These are phyloP conservation scores for Pan paniscus DNA, from an alignment of 2,113 vertebrate species.

Conservation along the genomic window DNA sequence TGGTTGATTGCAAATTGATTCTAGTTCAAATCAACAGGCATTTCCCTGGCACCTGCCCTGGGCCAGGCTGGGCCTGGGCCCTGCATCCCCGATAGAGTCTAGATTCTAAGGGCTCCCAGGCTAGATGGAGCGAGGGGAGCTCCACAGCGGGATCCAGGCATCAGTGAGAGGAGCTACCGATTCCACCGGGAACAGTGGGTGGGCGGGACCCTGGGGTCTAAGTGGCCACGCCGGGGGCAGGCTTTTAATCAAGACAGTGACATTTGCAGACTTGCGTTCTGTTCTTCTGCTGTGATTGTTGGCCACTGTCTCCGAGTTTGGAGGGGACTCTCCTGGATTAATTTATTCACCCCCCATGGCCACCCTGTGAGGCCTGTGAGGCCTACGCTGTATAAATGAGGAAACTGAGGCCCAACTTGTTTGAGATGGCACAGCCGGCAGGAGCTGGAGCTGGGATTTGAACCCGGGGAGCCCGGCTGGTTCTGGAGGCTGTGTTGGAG, in stretches of 20 bases:
- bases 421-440: neutral
- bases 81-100: neutral
- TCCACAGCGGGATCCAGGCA: neutral
- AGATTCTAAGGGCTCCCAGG: neutral
- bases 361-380: neutral
- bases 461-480: neutral
- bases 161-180: rapidly evolving
- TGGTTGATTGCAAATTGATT: neutral
- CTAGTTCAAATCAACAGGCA: neutral
- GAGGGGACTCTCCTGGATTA: neutral
- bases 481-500: neutral
- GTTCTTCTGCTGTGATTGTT: neutral
- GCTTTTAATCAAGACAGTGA: neutral
- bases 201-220: neutral
- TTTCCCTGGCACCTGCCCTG: neutral
- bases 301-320: neutral
- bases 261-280: neutral
- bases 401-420: neutral
- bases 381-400: rapidly evolving
- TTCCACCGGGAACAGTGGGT: neutral
- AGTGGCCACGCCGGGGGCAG: neutral
- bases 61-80: neutral
- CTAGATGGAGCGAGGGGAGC: neutral
- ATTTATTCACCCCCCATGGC: neutral
- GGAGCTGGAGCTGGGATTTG: neutral